Conservation (phyloP, 2,888 invertebrate species). For the Volucella inflata region DNA sequence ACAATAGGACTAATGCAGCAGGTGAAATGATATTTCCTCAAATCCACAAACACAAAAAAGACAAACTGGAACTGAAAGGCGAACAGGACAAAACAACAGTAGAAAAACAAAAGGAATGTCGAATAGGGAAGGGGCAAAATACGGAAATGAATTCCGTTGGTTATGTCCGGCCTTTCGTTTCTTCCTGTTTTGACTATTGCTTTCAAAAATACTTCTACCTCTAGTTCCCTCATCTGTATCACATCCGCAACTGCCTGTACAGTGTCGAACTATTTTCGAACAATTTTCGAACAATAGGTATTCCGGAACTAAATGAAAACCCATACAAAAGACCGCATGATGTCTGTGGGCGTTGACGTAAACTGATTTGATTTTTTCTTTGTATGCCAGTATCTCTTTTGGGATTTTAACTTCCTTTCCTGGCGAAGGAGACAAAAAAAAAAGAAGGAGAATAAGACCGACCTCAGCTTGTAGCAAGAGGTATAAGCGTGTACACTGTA, state of each 20-base stretch:
- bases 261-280: conserved; percentile 43
- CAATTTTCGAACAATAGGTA: conserved; percentile 45
- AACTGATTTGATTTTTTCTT: conserved; percentile 64
- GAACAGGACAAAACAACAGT: conserved; percentile 6
- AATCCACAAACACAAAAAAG: conserved; percentile 7
- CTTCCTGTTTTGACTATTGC: conserved; percentile 65
- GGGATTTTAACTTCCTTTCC: conserved; percentile 65
- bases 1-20: conserved; percentile 52
- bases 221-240: conserved; percentile 23
- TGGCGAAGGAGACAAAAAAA: conserved; percentile 17
- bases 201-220: conserved; percentile 9
- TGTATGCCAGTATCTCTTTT: conserved; percentile 50
- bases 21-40: conserved; percentile 65
- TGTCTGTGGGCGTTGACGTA: conserved; percentile 65
- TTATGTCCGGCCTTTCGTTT: conserved; percentile 62
- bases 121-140: conserved; percentile 44
- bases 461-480: conserved; percentile 25
- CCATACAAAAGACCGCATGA: conserved; percentile 57
- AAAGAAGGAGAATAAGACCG: conserved; percentile 1
- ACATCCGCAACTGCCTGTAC: conserved; percentile 20
- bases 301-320: conserved; percentile 60
- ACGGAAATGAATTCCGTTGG: conserved; percentile 70
- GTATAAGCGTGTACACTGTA: conserved; percentile 60
- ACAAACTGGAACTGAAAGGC: conserved; percentile 1
- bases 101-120: conserved; percentile 27